Conservation (phyloP, 1,140 invertebrate species). For the Zaprionus gabonicus region DNA sequence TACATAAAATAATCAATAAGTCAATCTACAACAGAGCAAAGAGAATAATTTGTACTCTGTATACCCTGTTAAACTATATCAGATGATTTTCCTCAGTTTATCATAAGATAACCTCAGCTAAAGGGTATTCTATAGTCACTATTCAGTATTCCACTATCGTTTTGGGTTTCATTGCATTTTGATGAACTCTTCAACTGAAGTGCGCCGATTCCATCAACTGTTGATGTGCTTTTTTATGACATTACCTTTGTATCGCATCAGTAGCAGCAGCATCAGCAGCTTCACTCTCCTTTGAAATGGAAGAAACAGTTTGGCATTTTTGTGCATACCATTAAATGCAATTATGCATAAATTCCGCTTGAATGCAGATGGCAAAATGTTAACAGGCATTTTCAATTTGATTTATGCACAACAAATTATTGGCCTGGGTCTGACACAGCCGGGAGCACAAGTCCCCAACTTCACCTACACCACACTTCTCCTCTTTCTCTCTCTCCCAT, state of each 20-base stretch:
- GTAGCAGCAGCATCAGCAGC: too few relatives aligned
- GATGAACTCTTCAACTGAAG: slow-evolving; percentile 6
- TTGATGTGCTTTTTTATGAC: slow-evolving; percentile 39
- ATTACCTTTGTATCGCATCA: neutral
- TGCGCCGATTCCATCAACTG: too few relatives aligned
- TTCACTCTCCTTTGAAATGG: neutral
- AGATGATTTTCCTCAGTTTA: neutral
- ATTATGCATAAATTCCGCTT: slow-evolving; percentile 67
- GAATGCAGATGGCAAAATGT: slow-evolving; percentile 49
- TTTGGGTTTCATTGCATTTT: slow-evolving; percentile 36
- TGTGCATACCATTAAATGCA: slow-evolving; percentile 63
- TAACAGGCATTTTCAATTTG: slow-evolving; percentile 62
- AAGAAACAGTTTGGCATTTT: slow-evolving; percentile 12
- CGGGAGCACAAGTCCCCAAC: neutral
- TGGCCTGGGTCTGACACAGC: neutral
- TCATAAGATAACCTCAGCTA: fast-evolving
- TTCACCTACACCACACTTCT: neutral
- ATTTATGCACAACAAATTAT: slow-evolving; percentile 53
- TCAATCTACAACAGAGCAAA: too few relatives aligned
- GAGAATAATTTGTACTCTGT: too few relatives aligned
- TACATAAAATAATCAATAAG: neutral
- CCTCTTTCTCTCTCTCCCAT: slow-evolving; percentile 4
- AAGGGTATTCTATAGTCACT: neutral
- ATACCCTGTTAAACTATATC: neutral
- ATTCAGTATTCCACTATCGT: neutral